These are phyloP conservation scores for Aleadryas rufinucha DNA, from an alignment of 2,113 vertebrate species.

Conservation along the genomic window DNA sequence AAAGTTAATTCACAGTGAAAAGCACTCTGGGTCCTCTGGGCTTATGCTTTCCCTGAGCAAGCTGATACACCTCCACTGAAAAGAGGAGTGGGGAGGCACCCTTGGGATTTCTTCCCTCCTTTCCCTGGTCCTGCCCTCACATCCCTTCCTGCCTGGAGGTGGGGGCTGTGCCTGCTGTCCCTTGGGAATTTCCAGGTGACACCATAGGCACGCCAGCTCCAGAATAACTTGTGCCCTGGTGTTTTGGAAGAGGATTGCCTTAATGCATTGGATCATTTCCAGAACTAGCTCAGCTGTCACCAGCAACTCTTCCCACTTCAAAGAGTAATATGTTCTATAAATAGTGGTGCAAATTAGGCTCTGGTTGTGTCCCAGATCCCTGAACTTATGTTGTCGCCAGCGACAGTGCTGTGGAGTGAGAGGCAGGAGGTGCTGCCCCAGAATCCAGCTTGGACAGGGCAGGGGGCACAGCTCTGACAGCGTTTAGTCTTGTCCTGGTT, in stretches of 20 bases:
- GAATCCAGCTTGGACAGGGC: not conserved
- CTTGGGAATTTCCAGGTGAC: not conserved
- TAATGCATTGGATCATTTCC: not conserved
- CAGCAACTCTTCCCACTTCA: not conserved
- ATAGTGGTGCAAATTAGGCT: not conserved
- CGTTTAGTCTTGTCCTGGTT: not conserved
- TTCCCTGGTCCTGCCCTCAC: accelerated
- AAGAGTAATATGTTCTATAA: constrained; percentile 1
- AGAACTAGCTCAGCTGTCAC: not conserved
- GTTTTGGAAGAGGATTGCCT: not conserved
- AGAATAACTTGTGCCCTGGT: not conserved
- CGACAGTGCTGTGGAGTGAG: not conserved
- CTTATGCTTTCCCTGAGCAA: not conserved
- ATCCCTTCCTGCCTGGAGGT: not conserved
- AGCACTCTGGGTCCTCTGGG: not conserved
- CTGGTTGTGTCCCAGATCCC: not conserved
- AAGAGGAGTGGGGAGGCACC: not conserved
- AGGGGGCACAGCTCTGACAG: not conserved
- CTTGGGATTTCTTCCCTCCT: not conserved
- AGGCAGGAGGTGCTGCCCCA: not conserved
- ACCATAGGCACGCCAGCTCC: accelerated
- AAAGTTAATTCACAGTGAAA: not conserved
- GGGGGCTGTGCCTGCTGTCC: not conserved
- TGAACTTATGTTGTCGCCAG: not conserved
- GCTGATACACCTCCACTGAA: not conserved